Base-by-base conservation (phyloP, 1,140 invertebrate species). In the Cydia pomonella region DNA sequence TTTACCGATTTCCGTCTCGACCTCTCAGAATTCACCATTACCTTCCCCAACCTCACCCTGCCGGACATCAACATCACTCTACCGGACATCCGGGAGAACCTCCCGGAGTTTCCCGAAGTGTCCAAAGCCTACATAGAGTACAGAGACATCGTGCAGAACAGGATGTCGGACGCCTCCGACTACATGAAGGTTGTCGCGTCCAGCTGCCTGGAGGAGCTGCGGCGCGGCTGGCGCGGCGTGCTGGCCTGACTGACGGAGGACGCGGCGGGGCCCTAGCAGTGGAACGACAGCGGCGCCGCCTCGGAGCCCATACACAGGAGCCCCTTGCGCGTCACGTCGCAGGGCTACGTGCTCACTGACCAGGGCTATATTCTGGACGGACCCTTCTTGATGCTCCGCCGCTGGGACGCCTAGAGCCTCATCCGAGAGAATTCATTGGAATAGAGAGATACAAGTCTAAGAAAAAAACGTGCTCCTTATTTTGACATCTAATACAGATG, bases 1-100 rank as follows among this genome's bases (percentile, higher is more conserved):
- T 89, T 93, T 84, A 89, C 88, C 73, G 84, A 92, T 86, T 90
- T 91, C 79, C 79, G 82, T 69, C 29, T 92, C 82, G 82, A 90
- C 84, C 73, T 90, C 29, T 79, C 86, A 0, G 84, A 89, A 72
- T 89, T 92, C 82, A 72, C 79, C 25, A 82, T 79, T 44, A 29
- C 80, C 25, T 62, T 90, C 7, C 83, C 88, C 7, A 83, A 85
- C 38, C 77, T 92, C 18, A 79, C 80, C 18, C 73, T 90, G 76
- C 88, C 89, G 66, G 84, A 90, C 3, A 87, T 92, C 6, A 91
- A 89, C 72, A 86, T 92, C 77, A 88, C 86, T 0, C 74, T 91
- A 76, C 91, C 90, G 38, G 86, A 86, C 27, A 85, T 89, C 27
- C 78, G 77, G 4, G 82, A 88, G 6, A 86, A 84, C 74, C 21